phyloP scores from a whole-genome alignment of 2,113 vertebrate species.

The Sinosuthora webbiana region DNA sequence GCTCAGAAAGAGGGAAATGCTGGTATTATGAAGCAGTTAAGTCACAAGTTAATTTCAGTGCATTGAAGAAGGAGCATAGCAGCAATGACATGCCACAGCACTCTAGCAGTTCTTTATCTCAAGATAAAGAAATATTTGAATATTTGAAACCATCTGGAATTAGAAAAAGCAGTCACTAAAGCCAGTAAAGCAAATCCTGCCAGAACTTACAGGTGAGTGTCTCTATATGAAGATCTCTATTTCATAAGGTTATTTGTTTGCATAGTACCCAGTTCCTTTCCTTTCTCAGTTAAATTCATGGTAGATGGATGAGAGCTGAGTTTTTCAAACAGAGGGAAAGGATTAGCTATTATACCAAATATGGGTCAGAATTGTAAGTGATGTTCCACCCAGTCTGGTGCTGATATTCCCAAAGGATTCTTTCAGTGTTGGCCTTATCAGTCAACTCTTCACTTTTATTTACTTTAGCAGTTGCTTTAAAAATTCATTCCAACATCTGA shows the following conservation, averaged over 20 bases:
- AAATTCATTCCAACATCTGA: constrained; percentile 58
- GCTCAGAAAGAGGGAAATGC: neutral
- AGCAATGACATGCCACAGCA: neutral
- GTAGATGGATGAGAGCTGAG: neutral
- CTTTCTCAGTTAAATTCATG: neutral
- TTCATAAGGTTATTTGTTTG: neutral
- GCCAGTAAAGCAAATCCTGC: neutral
- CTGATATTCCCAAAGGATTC: constrained; percentile 42
- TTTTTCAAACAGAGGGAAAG: neutral
- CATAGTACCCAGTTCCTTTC: neutral
- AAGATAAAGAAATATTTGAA: neutral
- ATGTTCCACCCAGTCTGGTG: neutral
- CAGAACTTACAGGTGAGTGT: neutral
- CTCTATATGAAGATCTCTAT: neutral
- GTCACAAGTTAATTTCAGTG: neutral
- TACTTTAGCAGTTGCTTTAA: constrained; percentile 68
- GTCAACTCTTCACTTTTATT: constrained; percentile 71
- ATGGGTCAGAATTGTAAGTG: neutral
- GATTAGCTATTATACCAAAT: neutral
- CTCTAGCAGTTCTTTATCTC: neutral
- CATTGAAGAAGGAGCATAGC: neutral
- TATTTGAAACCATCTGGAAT: neutral
- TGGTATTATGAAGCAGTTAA: neutral
- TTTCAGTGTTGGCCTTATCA: constrained; percentile 68
- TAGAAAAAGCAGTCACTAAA: neutral